phyloP scores from a whole-genome alignment of 2,888 invertebrate genomes.

The Pedicia rivosa region DNA sequence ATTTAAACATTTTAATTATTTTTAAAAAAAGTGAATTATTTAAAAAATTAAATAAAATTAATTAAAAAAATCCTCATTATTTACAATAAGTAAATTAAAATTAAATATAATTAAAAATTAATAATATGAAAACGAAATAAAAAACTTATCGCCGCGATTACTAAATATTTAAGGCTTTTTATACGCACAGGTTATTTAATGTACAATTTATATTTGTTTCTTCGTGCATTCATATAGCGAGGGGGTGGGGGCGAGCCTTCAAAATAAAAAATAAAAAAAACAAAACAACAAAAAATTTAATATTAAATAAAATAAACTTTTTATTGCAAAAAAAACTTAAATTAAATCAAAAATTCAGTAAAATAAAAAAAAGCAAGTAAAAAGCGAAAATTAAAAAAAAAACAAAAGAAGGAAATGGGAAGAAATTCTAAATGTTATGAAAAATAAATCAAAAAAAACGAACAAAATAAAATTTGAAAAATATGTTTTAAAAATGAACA shows the following conservation, averaged over 20 bases:
- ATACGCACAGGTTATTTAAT: constrained; percentile 10
- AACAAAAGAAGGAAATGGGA: no score
- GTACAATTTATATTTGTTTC: constrained; percentile 14
- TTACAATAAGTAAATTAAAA: constrained; percentile 6
- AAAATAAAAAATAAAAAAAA: constrained; percentile 9
- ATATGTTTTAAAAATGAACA: no score
- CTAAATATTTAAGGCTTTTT: constrained; percentile 14
- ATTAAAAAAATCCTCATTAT: constrained; percentile 9
- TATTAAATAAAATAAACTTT: constrained; percentile 2
- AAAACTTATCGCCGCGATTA: constrained; percentile 5
- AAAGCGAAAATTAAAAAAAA: constrained; percentile 4
- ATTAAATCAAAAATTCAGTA: not conserved
- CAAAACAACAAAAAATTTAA: constrained; percentile 8
- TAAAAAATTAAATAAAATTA: not conserved
- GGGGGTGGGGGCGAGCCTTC: constrained; percentile 31
- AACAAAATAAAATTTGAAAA: no score
- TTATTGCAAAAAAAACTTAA: not conserved
- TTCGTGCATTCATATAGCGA: constrained; percentile 31
- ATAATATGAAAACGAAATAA: constrained; percentile 3
- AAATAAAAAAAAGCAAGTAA: constrained; percentile 1
- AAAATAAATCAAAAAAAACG: no score
- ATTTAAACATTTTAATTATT: constrained; percentile 20
- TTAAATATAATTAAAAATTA: constrained; percentile 5
- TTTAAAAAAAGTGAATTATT: constrained; percentile 14
- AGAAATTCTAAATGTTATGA: no score